These are phyloP conservation scores for Mya arenaria DNA, from an alignment of 1,140 invertebrate species.

Conservation along the genomic window DNA sequence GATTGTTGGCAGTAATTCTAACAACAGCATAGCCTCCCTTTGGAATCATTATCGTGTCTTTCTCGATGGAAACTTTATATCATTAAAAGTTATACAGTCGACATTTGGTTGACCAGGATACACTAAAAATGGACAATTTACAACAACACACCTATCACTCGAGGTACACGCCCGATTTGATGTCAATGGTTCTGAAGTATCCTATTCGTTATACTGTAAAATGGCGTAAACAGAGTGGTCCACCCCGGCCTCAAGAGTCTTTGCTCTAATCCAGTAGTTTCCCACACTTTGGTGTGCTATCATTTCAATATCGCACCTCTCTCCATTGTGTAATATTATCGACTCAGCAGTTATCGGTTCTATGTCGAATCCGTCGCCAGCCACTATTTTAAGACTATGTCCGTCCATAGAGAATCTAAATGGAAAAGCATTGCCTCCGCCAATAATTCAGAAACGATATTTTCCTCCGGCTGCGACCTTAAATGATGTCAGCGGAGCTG, in stretches of 20 bases:
- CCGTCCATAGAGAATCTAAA: conserved; percentile 88
- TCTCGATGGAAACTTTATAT: conserved; percentile 82
- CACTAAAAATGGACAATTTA: conserved; percentile 60
- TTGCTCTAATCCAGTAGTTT: conserved; percentile 91
- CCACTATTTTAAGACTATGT: conserved; percentile 89
- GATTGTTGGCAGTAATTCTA: conserved; percentile 88
- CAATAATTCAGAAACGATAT: conserved; percentile 67
- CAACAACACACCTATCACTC: conserved; percentile 46
- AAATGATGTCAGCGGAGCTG: conserved; percentile 61
- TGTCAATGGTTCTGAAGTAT: conserved; percentile 63
- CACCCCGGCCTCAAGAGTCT: conserved; percentile 87
- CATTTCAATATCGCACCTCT: conserved; percentile 92
- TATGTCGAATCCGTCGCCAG: conserved; percentile 90
- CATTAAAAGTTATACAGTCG: too few relatives aligned
- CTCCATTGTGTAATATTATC: conserved; percentile 82
- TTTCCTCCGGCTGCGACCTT: conserved; percentile 41
- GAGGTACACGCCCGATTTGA: conserved; percentile 60
- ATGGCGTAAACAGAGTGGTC: conserved; percentile 86
- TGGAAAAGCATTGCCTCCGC: conserved; percentile 21
- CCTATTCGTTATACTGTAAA: conserved; percentile 87
- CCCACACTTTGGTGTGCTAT: conserved; percentile 86
- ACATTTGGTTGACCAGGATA: too few relatives aligned
- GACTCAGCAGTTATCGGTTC: conserved; percentile 84
- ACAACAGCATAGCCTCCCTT: conserved; percentile 86
- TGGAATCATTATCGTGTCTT: conserved; percentile 88